These are phyloP conservation scores for Potorous gilbertii DNA, from an alignment of 2,797 vertebrate genomes.

Conservation along the genomic window DNA sequence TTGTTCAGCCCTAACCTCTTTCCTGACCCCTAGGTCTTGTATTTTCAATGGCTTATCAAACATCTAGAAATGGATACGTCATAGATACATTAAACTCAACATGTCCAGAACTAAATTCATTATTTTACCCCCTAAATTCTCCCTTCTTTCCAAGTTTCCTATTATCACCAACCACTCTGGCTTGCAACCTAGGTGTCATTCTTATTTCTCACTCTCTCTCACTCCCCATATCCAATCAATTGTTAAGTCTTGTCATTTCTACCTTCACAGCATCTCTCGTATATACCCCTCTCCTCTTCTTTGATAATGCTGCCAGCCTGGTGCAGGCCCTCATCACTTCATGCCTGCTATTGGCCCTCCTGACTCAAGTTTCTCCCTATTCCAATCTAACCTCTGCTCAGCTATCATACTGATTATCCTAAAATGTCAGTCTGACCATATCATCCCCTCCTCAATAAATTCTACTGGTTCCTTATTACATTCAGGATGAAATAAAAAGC, in stretches of 20 bases:
- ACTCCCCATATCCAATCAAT: neutral
- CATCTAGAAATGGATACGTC: neutral
- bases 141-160: neutral
- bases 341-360: neutral
- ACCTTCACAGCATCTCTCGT: neutral
- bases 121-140: neutral
- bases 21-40: neutral
- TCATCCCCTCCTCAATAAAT: neutral
- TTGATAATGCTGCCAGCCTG: neutral
- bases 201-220: neutral
- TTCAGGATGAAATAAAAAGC: neutral
- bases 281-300: neutral
- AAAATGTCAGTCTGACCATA: neutral
- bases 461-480: neutral
- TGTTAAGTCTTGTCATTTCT: neutral
- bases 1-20: neutral
- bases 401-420: neutral
- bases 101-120: neutral
- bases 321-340: no score
- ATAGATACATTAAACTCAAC: neutral
- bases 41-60: neutral
- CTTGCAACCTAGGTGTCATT: neutral
- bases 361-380: neutral
- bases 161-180: neutral
- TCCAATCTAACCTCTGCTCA: neutral